Evolutionary conservation across 2,888 invertebrate genomes (phyloP), one percentile per base, ranked within the genome.

Genomic region (Nemoura dubitans): DNA sequence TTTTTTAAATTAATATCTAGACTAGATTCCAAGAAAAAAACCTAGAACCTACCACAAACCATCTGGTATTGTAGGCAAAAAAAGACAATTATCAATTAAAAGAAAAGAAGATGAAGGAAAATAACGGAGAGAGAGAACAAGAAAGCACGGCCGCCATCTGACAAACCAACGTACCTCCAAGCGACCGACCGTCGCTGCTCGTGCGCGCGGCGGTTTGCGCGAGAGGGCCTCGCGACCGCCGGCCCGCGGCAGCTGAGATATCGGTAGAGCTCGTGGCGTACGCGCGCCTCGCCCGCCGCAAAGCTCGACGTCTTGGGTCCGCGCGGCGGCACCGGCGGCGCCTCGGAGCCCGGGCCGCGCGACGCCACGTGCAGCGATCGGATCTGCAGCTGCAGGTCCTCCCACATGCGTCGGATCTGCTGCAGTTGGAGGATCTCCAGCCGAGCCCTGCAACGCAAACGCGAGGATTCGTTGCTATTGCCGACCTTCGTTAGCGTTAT

Each of bases 391-490:
- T 94, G 93, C 87, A 95, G 91, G 89, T 94, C 94, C 87, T 94
- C 93, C 93, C 95, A 94, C 93, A 95, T 93, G 43, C 92, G 92
- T 10, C 95, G 93, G 86, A 95, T 92, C 89, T 94, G 93, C 88
- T 94, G 93, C 89, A 95, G 91, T 87, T 91, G 90, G n/a, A 89
- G 88, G 29, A 91, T 91, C 88, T 92, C 91, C 81, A 90, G 86
- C 14, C 90, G 88, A 10, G 90, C 90, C 87, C 90, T 90, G 86
- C 29, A 86, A 86, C 26, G 81, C 85, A 86, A 30, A 14, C 59
- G 59, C 59, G 2, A 14, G 3, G 59, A 59, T 59, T 59, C 14
- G 21, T 21, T 59, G 21, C 59, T 7, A 59, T 80, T 80, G 27
- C 80, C 80, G n/a, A n/a, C n/a, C n/a, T n/a, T n/a, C n/a, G n/a